phyloP scores from a whole-genome alignment of 2,888 invertebrate genomes.

The Saturnia pavonia region DNA sequence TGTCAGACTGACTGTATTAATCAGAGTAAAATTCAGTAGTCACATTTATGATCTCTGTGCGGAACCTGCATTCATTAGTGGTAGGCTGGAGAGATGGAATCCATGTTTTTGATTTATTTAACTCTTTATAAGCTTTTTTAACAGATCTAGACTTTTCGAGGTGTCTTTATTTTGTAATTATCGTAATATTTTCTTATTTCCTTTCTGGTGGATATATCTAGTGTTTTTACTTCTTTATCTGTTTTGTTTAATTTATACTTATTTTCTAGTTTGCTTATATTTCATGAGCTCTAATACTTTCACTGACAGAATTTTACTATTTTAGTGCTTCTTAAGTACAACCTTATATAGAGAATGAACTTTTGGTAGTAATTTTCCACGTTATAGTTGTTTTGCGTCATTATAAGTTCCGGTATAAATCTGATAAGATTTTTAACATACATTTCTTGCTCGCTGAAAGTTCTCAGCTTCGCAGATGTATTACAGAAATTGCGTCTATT shows the following conservation, averaged over 20 bases:
- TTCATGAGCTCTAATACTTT: neutral
- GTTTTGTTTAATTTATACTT: neutral
- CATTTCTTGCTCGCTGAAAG: no score
- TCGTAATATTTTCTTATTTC: no score
- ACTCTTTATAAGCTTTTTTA: slow-evolving; percentile 10
- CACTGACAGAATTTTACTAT: neutral
- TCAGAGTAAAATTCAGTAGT: neutral
- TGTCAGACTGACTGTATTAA: neutral
- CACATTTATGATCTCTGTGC: neutral
- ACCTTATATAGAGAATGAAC: neutral
- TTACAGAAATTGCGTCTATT: no score
- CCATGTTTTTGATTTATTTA: slow-evolving; percentile 14
- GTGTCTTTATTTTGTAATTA: neutral
- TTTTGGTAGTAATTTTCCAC: neutral
- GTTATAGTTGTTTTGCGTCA: no score
- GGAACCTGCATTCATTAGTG: neutral
- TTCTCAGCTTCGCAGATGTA: no score
- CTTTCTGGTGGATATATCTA: no score
- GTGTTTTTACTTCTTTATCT: neutral
- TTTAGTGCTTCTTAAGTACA: neutral
- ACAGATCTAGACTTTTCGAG: slow-evolving; percentile 5
- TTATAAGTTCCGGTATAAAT: no score
- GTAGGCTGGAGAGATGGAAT: neutral
- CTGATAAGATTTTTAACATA: no score
- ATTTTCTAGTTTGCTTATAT: neutral